These are phyloP conservation scores for Varroa destructor DNA, from an alignment of 1,140 invertebrate species.

Conservation along the genomic window DNA sequence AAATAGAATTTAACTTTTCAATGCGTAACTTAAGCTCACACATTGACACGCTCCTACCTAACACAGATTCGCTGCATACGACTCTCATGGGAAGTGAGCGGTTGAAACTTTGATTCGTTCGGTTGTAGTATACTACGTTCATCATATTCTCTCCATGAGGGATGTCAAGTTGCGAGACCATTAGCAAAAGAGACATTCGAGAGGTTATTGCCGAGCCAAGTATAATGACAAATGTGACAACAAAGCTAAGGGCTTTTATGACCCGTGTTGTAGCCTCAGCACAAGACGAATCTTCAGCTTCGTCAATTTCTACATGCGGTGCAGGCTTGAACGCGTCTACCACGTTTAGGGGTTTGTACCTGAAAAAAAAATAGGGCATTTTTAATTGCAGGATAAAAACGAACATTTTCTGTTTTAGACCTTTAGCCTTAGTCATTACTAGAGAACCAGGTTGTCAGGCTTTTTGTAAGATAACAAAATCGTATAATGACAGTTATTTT, in stretches of 20 bases:
- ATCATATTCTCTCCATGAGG: no score
- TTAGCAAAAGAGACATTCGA: constrained; percentile 40
- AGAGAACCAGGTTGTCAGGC: no score
- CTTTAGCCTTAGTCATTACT: no score
- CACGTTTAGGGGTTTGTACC: neutral
- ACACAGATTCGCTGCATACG: constrained; percentile 18
- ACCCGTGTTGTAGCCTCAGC: constrained; percentile 36
- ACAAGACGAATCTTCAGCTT: constrained; percentile 34
- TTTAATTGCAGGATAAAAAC: no score
- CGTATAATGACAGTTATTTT: no score
- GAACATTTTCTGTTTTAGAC: no score
- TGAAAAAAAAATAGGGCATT: no score
- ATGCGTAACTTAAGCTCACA: neutral
- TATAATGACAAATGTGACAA: constrained; percentile 40
- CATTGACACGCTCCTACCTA: neutral
- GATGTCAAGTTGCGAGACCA: constrained; percentile 39
- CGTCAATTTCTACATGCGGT: constrained; percentile 69
- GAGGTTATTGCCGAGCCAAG: constrained; percentile 38
- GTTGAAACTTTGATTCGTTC: constrained; percentile 31
- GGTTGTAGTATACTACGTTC: neutral
- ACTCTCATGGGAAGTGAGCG: constrained; percentile 35
- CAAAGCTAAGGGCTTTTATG: constrained; percentile 38
- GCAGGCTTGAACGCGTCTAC: constrained; percentile 74
- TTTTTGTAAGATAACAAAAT: no score
- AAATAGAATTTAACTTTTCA: neutral